A percentile compares a stretch with the other conserved stretches of the same genome.
phyloP scores from a whole-genome alignment of 1,140 invertebrate genomes.

The Diachasma alloeum region DNA sequence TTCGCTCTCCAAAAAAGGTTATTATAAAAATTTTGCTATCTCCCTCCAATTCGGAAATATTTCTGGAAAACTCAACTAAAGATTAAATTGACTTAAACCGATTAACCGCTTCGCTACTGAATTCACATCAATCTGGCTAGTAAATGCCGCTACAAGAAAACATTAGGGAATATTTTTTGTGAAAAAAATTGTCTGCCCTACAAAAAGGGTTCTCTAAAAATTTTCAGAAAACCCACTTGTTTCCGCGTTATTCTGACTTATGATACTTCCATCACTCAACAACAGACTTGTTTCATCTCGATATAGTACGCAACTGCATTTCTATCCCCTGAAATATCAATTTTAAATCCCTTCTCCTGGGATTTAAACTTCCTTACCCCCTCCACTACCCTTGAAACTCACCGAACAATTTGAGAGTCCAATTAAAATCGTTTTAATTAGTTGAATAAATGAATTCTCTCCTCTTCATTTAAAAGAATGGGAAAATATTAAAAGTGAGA shows the following conservation, averaged over 20 bases:
- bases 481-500: not conserved
- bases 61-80: no score
- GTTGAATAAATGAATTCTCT: not conserved
- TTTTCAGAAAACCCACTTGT: not conserved
- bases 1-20: no score
- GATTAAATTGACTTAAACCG: no score
- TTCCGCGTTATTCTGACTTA: not conserved
- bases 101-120: no score
- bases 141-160: no score
- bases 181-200: no score
- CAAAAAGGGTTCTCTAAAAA: no score
- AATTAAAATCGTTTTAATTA: conserved; percentile 5
- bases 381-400: not conserved
- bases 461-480: not conserved
- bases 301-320: not conserved
- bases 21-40: no score
- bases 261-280: not conserved
- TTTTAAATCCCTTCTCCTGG: conserved; percentile 4
- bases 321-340: not conserved
- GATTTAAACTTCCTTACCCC: not conserved
- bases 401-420: not conserved
- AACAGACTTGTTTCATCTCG: not conserved
- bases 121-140: no score
- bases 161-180: no score
- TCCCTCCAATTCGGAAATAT: no score